Evolutionary conservation across 1,140 invertebrate species (phyloP).

Genomic region (Platorchestia sp.): DNA sequence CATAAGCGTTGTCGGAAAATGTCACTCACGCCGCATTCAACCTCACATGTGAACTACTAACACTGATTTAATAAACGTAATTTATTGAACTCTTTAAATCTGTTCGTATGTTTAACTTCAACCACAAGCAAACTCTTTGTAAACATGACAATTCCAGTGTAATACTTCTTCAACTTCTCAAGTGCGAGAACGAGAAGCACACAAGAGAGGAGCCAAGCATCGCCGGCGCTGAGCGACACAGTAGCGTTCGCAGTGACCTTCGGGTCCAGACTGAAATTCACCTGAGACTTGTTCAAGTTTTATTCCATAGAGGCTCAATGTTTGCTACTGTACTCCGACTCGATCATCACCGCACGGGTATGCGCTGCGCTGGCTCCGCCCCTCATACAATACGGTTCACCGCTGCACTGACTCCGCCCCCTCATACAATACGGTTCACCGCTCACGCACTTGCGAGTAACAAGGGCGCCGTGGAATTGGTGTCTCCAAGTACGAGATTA

Average conservation of each 20-base stretch:
- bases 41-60: background rate
- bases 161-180: background rate
- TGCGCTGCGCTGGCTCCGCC: background rate
- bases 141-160: background rate
- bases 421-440: slow-evolving; percentile 48
- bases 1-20: background rate
- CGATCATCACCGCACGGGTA: slow-evolving; percentile 3
- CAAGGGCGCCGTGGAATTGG: background rate
- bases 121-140: background rate
- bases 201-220: background rate
- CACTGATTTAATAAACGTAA: background rate
- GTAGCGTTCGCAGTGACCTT: slow-evolving; percentile 51
- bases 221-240: slow-evolving; percentile 31
- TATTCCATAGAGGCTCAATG: slow-evolving; percentile 45
- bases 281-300: slow-evolving; percentile 53
- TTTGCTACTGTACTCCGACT: slow-evolving; percentile 45
- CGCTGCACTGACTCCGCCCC: slow-evolving; percentile 25
- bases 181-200: background rate
- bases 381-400: slow-evolving; percentile 50
- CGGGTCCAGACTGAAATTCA: slow-evolving; percentile 39
- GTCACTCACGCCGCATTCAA: background rate
- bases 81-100: background rate
- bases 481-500: background rate
- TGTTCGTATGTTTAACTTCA: background rate
- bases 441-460: background rate